Percentiles rank a stretch among this genome's conserved stretches.
Conservation (phyloP, 2,888 invertebrate species). For the Crocallis elinguaria region DNA sequence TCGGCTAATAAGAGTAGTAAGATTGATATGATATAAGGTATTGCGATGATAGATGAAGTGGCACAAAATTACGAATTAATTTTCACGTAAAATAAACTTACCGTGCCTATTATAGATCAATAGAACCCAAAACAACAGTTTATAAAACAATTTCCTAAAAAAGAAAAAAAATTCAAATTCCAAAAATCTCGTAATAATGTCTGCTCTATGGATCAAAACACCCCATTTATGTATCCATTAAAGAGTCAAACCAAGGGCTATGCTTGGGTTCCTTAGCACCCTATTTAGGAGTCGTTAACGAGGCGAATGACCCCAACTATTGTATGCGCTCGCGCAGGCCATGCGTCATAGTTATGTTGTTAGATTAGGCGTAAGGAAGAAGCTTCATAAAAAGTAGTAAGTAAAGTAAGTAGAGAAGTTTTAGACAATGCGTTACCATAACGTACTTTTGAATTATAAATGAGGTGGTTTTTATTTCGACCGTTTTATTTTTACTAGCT, state of each 20-base stretch:
- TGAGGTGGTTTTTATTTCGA: too few relatives aligned
- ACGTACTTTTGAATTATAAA: too few relatives aligned
- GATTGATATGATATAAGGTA: too few relatives aligned
- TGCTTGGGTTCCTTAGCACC: slow-evolving; percentile 44
- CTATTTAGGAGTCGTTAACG: slow-evolving; percentile 60
- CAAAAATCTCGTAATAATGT: background rate
- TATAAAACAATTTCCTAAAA: too few relatives aligned
- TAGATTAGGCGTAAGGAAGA: slow-evolving; percentile 19
- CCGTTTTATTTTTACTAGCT: too few relatives aligned
- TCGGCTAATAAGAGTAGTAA: too few relatives aligned
- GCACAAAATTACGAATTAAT: too few relatives aligned
- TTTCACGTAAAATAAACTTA: too few relatives aligned
- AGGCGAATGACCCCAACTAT: slow-evolving; percentile 62
- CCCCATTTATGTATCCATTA: slow-evolving; percentile 50
- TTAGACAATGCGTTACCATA: background rate
- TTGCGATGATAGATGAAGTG: too few relatives aligned
- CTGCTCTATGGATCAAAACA: slow-evolving; percentile 40
- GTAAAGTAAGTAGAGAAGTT: background rate
- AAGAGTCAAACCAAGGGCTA: background rate
- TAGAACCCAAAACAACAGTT: too few relatives aligned
- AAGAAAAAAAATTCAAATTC: too few relatives aligned
- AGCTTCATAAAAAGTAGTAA: background rate
- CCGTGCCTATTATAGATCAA: too few relatives aligned
- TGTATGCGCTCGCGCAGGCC: slow-evolving; percentile 52
- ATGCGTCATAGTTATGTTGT: slow-evolving; percentile 9